phyloP scores from a whole-genome alignment of 2,888 invertebrate species.

The Heliconius erato region DNA sequence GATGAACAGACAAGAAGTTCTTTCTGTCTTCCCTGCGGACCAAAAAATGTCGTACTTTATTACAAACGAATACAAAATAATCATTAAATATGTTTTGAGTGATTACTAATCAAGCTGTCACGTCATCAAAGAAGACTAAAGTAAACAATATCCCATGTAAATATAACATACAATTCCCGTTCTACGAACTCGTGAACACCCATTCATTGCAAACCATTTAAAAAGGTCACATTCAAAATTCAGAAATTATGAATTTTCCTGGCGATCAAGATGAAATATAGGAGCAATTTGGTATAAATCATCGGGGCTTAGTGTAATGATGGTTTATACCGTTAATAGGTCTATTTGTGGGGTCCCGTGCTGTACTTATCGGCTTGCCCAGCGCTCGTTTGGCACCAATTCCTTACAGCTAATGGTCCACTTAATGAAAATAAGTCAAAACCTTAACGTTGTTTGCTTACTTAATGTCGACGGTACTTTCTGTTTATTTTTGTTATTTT shows the following conservation, averaged over 20 bases:
- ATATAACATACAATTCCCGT: background rate
- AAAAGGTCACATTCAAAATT: constrained; percentile 9
- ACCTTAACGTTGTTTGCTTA: constrained; percentile 7
- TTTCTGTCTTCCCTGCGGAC: too few species aligned
- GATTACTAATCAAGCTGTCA: background rate
- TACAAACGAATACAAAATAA: background rate
- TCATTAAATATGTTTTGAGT: background rate
- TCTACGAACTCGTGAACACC: background rate
- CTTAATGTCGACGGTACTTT: background rate
- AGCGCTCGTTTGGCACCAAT: constrained; percentile 48
- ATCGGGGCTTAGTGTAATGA: constrained; percentile 53
- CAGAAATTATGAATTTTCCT: constrained; percentile 21
- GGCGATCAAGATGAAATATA: constrained; percentile 44
- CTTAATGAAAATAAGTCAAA: constrained; percentile 26
- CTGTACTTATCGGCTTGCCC: constrained; percentile 54
- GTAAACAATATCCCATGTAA: background rate
- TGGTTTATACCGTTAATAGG: constrained; percentile 53
- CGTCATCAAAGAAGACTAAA: background rate
- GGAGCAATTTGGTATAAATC: constrained; percentile 51
- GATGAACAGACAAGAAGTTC: too few species aligned
- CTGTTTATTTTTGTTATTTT: background rate
- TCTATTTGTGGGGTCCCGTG: constrained; percentile 48
- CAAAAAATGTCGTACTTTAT: too few species aligned
- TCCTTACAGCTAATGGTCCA: constrained; percentile 16
- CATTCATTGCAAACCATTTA: background rate